Percentiles rank a stretch among this genome's conserved stretches.
Conservation (phyloP, 2,113 vertebrate genomes). For the Athene cunicularia region DNA sequence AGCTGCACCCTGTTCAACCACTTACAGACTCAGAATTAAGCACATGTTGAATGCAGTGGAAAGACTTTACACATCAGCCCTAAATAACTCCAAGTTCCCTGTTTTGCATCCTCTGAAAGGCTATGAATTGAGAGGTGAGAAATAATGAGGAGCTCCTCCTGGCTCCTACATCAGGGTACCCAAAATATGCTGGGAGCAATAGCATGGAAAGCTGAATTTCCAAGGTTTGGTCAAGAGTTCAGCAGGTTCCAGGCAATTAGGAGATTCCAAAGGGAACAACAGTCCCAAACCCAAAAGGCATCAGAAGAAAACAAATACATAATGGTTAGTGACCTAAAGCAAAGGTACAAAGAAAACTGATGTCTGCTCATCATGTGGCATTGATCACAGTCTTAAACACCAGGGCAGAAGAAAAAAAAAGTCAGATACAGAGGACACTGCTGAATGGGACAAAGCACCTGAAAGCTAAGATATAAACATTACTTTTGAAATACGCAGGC, state of each 20-base stretch:
- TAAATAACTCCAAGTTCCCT: slow-evolving; percentile 11
- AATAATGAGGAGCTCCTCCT: not conserved
- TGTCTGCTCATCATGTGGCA: not conserved
- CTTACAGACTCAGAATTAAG: not conserved
- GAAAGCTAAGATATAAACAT: not conserved
- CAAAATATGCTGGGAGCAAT: not conserved
- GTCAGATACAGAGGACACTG: not conserved
- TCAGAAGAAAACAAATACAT: not conserved
- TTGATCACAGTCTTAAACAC: not conserved
- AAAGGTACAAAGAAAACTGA: fast-evolving
- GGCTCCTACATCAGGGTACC: not conserved
- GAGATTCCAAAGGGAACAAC: not conserved
- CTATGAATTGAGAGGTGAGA: not conserved
- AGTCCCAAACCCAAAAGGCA: not conserved
- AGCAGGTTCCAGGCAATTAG: not conserved
- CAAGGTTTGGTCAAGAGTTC: not conserved
- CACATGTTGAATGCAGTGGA: not conserved
- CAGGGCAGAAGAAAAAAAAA: not conserved
- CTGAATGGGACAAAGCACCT: not conserved
- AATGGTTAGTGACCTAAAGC: not conserved
- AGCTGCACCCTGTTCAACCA: not conserved
- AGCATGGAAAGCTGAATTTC: not conserved
- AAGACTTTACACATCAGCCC: not conserved
- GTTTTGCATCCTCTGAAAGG: not conserved
- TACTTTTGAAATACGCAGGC: not conserved